phyloP scores from a whole-genome alignment of 2,113 vertebrate species.

The Cephalopterus ornatus region DNA sequence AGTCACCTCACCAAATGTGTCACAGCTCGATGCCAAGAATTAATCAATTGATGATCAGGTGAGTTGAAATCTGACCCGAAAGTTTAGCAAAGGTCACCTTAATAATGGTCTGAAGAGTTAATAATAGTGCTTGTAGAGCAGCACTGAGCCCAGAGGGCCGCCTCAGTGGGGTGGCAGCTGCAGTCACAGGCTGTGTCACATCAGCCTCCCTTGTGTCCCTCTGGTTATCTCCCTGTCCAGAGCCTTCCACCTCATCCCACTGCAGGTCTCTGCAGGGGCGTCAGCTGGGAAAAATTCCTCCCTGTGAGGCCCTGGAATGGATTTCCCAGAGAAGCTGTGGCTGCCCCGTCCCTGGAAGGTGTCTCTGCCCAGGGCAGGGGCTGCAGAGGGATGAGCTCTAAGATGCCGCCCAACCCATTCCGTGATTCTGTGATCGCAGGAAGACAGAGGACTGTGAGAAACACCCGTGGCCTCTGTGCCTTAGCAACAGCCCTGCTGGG shows the following conservation, averaged over 20 bases:
- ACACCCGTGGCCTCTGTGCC: background rate
- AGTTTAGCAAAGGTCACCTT: background rate
- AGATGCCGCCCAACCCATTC: background rate
- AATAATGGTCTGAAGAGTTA: background rate
- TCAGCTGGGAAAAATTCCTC: background rate
- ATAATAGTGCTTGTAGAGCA: rapidly evolving
- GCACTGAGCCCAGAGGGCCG: rapidly evolving
- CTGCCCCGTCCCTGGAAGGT: background rate
- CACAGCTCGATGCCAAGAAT: rapidly evolving
- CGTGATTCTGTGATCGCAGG: rapidly evolving
- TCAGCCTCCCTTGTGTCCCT: background rate
- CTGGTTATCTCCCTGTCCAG: rapidly evolving
- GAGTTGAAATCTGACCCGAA: background rate
- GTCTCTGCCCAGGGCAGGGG: background rate
- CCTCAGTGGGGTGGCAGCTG: background rate
- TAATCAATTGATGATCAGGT: background rate
- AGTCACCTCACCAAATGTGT: background rate
- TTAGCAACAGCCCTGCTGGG: background rate
- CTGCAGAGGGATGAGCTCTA: background rate
- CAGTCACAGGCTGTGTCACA: rapidly evolving
- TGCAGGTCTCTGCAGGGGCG: background rate
- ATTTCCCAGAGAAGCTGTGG: background rate
- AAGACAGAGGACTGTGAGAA: background rate
- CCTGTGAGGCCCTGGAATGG: background rate
- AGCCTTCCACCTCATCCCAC: background rate